A percentile compares a stretch with the other conserved stretches of the same genome.
Evolutionary conservation across 2,113 vertebrate genomes (phyloP).

Genomic region (Rafetus swinhoei): DNA sequence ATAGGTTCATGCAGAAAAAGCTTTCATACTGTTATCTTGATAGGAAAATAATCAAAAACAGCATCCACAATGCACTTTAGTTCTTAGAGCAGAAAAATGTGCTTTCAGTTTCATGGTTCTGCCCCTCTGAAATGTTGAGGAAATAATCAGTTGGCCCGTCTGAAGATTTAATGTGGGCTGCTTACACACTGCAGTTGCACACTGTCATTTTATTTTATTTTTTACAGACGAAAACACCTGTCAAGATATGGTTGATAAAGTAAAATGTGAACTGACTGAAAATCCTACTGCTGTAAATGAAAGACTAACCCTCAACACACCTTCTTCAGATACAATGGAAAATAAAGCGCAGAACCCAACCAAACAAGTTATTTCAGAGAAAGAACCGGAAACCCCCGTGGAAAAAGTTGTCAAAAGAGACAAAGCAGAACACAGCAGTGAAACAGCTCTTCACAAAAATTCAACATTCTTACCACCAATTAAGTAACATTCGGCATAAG

Average conservation of each 20-base stretch:
- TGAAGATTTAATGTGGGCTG: background rate
- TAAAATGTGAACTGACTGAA: conserved; percentile 19
- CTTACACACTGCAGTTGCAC: background rate
- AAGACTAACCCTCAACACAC: conserved; percentile 21
- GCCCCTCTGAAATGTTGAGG: background rate
- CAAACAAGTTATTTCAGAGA: background rate
- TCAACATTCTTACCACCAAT: conserved; percentile 58
- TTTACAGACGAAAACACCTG: conserved; percentile 40
- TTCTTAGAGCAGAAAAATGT: background rate
- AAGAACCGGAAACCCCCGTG: conserved; percentile 6
- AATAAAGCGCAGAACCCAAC: background rate
- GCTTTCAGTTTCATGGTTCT: background rate
- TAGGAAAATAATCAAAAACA: background rate
- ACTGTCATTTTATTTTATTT: background rate
- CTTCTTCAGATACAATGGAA: conserved; percentile 6
- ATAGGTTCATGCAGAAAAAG: background rate
- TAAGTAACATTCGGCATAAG: conserved; percentile 44
- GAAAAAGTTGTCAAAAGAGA: conserved; percentile 25
- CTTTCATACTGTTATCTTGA: background rate
- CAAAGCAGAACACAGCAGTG: conserved; percentile 19
- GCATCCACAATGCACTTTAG: background rate
- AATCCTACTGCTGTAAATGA: background rate
- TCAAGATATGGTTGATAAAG: conserved; percentile 28
- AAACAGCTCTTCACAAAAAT: conserved; percentile 50
- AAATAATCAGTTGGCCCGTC: background rate